phyloP scores from a whole-genome alignment of 92 coral and sea anemone species.

The Desmophyllum pertusum region DNA sequence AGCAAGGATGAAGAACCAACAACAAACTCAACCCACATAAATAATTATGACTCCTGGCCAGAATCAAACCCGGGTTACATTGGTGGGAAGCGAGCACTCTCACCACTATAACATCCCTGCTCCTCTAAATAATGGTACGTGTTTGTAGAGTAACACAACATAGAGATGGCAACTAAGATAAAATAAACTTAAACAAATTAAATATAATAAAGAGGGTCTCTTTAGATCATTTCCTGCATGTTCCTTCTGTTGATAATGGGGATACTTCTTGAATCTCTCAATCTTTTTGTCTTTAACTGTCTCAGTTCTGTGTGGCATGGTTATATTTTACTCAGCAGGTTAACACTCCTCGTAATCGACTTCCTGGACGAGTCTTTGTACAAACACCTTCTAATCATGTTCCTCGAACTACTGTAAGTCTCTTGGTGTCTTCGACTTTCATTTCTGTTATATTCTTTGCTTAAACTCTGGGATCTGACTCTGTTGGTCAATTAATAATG shows the following conservation, averaged over 20 bases:
- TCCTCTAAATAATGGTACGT: background rate
- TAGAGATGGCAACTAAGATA: background rate
- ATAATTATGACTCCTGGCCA: no score
- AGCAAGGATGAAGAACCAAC: no score
- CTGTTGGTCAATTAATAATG: background rate
- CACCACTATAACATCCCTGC: background rate
- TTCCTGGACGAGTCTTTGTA: conserved; percentile 67
- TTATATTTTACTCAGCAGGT: conserved; percentile 42
- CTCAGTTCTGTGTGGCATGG: conserved; percentile 19
- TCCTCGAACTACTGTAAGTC: conserved; percentile 66
- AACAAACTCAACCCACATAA: no score
- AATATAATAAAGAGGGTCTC: background rate
- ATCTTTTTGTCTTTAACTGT: background rate
- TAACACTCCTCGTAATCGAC: conserved; percentile 43
- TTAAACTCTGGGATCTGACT: background rate
- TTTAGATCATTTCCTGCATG: background rate
- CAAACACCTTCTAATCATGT: conserved; percentile 69
- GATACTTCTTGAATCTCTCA: background rate
- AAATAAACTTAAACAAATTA: no score
- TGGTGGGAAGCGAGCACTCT: no score
- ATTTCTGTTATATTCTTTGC: background rate
- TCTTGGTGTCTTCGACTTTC: background rate
- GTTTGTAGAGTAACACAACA: background rate
- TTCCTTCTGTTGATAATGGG: background rate
- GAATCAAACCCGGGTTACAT: no score